Evolutionary conservation across 2,888 invertebrate genomes (phyloP), one percentile per base, ranked within the genome.

Genomic region (Trisateles emortualis): DNA sequence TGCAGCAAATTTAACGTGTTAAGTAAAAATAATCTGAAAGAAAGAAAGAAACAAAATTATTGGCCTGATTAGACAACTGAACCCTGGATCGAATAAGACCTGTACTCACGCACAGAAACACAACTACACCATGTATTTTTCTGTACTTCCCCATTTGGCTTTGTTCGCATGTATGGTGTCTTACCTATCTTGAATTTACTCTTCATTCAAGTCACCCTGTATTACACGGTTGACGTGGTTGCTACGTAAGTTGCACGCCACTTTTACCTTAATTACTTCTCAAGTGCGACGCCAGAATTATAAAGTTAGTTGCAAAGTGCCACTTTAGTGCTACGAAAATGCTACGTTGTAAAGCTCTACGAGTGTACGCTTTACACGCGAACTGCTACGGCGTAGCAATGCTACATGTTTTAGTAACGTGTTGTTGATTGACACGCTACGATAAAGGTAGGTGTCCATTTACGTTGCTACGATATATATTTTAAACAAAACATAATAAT

Each of bases 281-380:
- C 54, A 68, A 69, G 64, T 64, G 50, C 46, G 33, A n/a, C 42
- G 53, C 47, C 38, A 59, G 68, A 68, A 69, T 71, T 69, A 69
- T 59, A 68, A 69, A 69, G 69, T 71, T 71, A 68, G 49, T 68
- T 56, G 26, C 45, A 55, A 69, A 68, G 69, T 69, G 63, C 26
- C 62, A 69, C 71, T 69, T 71, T 57, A 40, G 50, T 51, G 59
- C 63, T 50, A 51, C 58, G 54, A 59, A 65, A 67, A 58, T 62
- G 64, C 47, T 60, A 42, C 57, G 57, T 51, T 55, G 71, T 68
- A 53, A 61, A 65, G 54, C 52, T 45, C 44, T 47, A 45, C n/a
- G n/a, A n/a, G n/a, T n/a, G n/a, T n/a, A n/a, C 40, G 46, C 39
- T 52, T 42, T 62, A 67, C 61, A 64, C 49, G 36, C 30, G 30